phyloP scores from a whole-genome alignment of 2,113 vertebrate genomes.

The Anas platyrhynchos region DNA sequence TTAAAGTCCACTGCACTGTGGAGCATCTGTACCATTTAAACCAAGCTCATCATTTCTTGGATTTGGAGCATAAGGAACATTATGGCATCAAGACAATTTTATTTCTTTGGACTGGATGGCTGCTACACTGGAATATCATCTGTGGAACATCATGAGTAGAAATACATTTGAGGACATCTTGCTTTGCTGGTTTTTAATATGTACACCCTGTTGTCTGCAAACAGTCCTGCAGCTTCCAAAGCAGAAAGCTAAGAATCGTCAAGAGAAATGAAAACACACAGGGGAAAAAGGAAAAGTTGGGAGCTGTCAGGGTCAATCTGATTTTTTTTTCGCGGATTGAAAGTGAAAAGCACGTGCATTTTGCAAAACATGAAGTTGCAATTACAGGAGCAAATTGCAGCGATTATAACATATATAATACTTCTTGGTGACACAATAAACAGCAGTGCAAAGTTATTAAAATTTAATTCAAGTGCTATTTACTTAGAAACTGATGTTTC shows the following conservation, averaged over 20 bases:
- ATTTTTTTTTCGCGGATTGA: background rate
- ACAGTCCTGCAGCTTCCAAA: slow-evolving; percentile 50
- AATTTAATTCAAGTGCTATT: background rate
- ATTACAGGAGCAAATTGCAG: slow-evolving; percentile 43
- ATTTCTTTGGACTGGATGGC: slow-evolving; percentile 18
- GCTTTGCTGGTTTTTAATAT: background rate
- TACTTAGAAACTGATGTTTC: background rate
- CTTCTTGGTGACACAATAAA: background rate
- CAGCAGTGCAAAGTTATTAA: background rate
- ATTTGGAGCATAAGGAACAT: background rate
- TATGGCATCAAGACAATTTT: slow-evolving; percentile 46
- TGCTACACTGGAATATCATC: slow-evolving; percentile 8
- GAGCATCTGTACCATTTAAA: background rate
- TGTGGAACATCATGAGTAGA: slow-evolving; percentile 35
- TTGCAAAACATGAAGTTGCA: slow-evolving; percentile 8
- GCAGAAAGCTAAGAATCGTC: slow-evolving; percentile 40
- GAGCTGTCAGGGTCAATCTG: slow-evolving; percentile 50
- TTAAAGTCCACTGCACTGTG: background rate
- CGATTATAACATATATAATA: background rate
- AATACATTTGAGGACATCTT: slow-evolving; percentile 27
- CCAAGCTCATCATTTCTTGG: background rate
- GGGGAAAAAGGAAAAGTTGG: background rate
- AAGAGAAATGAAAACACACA: slow-evolving; percentile 34
- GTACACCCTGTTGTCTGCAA: slow-evolving; percentile 35
- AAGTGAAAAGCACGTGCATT: slow-evolving; percentile 40